Base-by-base conservation (phyloP, 35 echinoderm and acorn worm species). In the Diadema setosum region DNA sequence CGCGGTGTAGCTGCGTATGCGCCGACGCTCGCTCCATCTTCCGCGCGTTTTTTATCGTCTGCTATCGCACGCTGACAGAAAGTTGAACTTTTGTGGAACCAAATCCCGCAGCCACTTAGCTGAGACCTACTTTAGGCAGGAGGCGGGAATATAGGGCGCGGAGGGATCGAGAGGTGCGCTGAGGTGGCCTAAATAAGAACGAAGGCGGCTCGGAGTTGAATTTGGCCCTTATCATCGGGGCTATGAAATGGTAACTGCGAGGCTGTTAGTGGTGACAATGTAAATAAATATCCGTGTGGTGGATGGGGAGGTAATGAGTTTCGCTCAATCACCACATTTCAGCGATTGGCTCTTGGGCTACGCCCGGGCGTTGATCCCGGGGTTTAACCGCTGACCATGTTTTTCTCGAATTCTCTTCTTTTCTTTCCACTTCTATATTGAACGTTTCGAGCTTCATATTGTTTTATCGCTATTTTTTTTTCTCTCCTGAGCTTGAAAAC, bases 211-310 rank as follows among this genome's bases (percentile, higher is more conserved):
- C 31, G 44, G 73, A 44, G 44, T 14, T 21, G 73, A 78, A 78
- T 34, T 67, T 67, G 63, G 37, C 37, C 63, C 27, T 67, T 67
- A 67, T 67, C 63, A 67, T 67, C 63, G 37, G 30, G 63, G 63
- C 63, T 67, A 67, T 67, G 63, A 67, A 67, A 67, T 67, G 63
- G 63, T 67, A 67, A 67, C 63, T 67, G 63, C 63, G 63, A 67
- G 30, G 63, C 63, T 67, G 63, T 67, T 67, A 67, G 63, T 16
- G 29, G 63, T 67, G 63, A 67, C 63, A 67, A 34, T 67, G 63
- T 67, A 67, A 67, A 67, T 67, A 67, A 67, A 67, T 67, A 67
- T 67, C 2, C 37, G 63, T 16, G 63, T 2, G 63, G 63, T 67
- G 63, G 30, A 67, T 67, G 37, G 63, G 27, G 63, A 67, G 63